These are phyloP conservation scores for Heliconius hortense DNA, from an alignment of 2,888 invertebrate species.

Conservation along the genomic window DNA sequence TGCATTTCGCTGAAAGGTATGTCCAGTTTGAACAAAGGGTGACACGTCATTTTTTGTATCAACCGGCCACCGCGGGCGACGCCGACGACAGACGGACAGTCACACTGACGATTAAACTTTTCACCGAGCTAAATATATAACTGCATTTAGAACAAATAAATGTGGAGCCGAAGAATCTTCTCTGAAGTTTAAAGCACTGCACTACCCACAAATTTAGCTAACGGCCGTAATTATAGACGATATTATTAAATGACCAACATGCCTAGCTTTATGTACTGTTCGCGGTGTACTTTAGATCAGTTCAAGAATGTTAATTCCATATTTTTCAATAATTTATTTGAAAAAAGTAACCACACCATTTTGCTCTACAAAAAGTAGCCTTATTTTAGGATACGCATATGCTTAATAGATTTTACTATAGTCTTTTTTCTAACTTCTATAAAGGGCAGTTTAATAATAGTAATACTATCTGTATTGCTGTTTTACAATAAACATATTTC, in stretches of 20 bases:
- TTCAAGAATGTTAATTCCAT: not conserved
- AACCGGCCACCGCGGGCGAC: slow-evolving; percentile 73
- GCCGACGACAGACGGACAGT: slow-evolving; percentile 72
- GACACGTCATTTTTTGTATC: slow-evolving; percentile 78
- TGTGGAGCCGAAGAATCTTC: slow-evolving; percentile 13
- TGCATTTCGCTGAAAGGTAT: slow-evolving; percentile 82
- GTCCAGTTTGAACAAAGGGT: slow-evolving; percentile 81
- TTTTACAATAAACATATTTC: not conserved
- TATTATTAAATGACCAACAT: slow-evolving; percentile 14
- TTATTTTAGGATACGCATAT: not conserved
- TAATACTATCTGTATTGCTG: too few relatives aligned
- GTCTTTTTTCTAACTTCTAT: too few relatives aligned
- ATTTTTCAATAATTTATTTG: not conserved
- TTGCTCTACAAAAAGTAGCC: not conserved
- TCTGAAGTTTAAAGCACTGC: slow-evolving; percentile 7
- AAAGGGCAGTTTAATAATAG: too few relatives aligned
- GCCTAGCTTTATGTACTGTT: slow-evolving; percentile 5
- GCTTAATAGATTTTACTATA: too few relatives aligned
- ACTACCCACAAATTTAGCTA: slow-evolving; percentile 15
- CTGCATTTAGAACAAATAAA: slow-evolving; percentile 19
- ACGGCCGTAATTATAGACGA: slow-evolving; percentile 7
- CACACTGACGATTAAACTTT: slow-evolving; percentile 77
- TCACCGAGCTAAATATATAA: slow-evolving; percentile 77
- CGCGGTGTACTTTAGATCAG: not conserved
- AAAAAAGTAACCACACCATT: not conserved